Conservation (phyloP, 2,888 invertebrate genomes). For the Carabus problematicus region DNA sequence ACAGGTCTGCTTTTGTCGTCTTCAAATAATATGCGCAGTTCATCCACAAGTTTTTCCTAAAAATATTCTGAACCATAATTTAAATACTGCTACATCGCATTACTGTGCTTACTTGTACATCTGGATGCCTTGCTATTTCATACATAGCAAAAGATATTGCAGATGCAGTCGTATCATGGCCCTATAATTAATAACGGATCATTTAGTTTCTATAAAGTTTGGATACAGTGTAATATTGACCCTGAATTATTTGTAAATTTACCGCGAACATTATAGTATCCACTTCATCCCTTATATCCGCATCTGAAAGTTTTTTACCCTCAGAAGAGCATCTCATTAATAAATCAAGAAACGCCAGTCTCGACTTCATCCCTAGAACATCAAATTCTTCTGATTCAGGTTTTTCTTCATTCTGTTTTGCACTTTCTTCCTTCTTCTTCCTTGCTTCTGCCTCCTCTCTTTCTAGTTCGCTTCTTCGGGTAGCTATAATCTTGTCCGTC, state of each 20-base stretch:
- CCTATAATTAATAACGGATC: conserved; percentile 54
- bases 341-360: conserved; percentile 73
- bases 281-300: conserved; percentile 72
- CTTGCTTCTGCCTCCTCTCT: conserved; percentile 44
- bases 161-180: conserved; percentile 61
- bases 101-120: conserved; percentile 55
- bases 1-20: conserved; percentile 46
- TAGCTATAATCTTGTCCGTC: conserved; percentile 64
- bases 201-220: no score
- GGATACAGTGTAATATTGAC: neutral
- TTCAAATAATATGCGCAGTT: conserved; percentile 55
- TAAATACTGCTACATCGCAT: neutral
- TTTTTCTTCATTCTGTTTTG: neutral
- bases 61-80: conserved; percentile 40
- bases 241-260: conserved; percentile 45
- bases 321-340: conserved; percentile 67
- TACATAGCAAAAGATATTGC: conserved; percentile 60
- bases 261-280: conserved; percentile 80
- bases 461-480: conserved; percentile 58
- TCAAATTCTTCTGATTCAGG: conserved; percentile 29
- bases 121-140: conserved; percentile 57
- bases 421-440: conserved; percentile 9
- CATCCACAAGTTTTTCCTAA: conserved; percentile 57
- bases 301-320: conserved; percentile 65
- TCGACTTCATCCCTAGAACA: conserved; percentile 64